A percentile compares a stretch with the other conserved stretches of the same genome.
Conservation (phyloP, 1,140 invertebrate species). For the Pectinophora gossypiella region DNA sequence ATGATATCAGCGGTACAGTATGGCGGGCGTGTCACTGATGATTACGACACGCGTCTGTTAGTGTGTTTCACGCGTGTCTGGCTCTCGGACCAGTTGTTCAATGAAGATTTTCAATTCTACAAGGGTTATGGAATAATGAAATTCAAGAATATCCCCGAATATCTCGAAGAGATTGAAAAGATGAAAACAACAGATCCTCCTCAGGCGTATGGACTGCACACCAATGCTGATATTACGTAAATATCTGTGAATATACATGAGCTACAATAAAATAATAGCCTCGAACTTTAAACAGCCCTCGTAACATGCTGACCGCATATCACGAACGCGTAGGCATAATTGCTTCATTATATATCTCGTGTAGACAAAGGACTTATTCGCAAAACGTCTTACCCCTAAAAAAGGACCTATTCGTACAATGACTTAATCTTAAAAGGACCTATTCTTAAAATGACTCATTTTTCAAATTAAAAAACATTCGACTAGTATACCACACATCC, state of each 20-base stretch:
- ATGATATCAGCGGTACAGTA: slow-evolving; percentile 99
- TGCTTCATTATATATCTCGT: no score
- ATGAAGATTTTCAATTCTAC: slow-evolving; percentile 91
- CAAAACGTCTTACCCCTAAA: no score
- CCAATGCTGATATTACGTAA: slow-evolving; percentile 96
- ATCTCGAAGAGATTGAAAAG: slow-evolving; percentile 91
- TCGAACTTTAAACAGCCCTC: no score
- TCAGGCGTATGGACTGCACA: slow-evolving; percentile 96
- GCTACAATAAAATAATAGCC: not conserved
- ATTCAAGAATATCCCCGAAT: slow-evolving; percentile 86
- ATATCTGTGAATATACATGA: slow-evolving; percentile 5
- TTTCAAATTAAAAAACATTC: no score
- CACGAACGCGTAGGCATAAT: no score
- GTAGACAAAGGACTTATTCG: no score
- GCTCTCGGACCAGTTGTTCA: slow-evolving; percentile 90
- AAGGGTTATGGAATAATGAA: slow-evolving; percentile 89
- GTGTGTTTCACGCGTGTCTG: slow-evolving; percentile 92
- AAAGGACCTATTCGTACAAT: no score
- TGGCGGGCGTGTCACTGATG: slow-evolving; percentile 96
- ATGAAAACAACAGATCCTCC: slow-evolving; percentile 92
- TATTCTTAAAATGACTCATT: no score
- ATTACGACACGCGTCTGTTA: slow-evolving; percentile 93
- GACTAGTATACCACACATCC: no score
- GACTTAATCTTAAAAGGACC: no score
- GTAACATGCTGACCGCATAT: no score